Base-by-base conservation (phyloP, 1,140 invertebrate species). In the Cataglyphis hispanica region DNA sequence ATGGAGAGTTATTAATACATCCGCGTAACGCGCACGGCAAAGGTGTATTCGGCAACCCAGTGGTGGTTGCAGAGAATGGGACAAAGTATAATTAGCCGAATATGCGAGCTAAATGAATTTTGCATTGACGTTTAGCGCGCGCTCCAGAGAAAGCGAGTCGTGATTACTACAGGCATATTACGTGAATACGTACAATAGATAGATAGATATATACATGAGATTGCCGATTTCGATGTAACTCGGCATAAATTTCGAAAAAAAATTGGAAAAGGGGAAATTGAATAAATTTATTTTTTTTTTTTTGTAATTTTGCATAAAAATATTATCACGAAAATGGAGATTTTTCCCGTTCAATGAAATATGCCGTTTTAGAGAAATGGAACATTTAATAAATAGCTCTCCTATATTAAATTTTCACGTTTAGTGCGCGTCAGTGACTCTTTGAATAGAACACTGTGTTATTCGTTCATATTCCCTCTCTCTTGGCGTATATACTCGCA, bases 21-120 rank as follows among this genome's bases (percentile, higher is more conserved):
- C 25, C 67, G 53, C 27, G 67, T 74, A 74, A 74, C n/a, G 56
- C n/a, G 78, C 53, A 10, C 22, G 11, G 22, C 10, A 69, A 56
- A 80, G 31, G 31, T 31, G 43, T 56, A 25, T 56, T 56, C 61
- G 31, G 63, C n/a, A n/a, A n/a, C 22, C 43, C 53, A 27, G 31
- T 58, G 31, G 27, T 22, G 31, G 31, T 31, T 37, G 66, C n/a
- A 4, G 78, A 60, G 78, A 74, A 83, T 25, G 27, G 67, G 37
- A 69, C 53, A 56, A 74, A 83, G 78, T 83, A 83, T 83, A 83
- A 83, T 83, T 83, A 83, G 53, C 53, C 67, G 67, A 83, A 83
- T 74, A 40, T 72, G 53, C 67, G 53, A 74, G 50, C 25, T 83
- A 83, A 83, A 83, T 83, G 78, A 83, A 83, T 83, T 83, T 74